These are phyloP conservation scores for Australoheros facetus DNA, from an alignment of 2,797 vertebrate genomes.

Conservation along the genomic window DNA sequence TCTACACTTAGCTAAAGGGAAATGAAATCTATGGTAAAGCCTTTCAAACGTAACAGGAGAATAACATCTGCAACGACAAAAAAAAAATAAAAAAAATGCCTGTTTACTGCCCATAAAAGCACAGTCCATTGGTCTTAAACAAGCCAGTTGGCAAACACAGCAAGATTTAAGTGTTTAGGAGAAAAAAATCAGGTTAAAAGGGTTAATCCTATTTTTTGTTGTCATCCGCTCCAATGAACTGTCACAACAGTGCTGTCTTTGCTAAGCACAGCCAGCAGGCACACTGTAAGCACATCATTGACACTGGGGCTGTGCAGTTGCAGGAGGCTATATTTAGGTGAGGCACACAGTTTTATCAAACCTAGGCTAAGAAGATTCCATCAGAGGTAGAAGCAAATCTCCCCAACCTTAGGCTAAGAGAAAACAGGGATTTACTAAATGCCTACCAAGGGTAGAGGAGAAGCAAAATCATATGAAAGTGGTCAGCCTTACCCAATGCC, in stretches of 20 bases:
- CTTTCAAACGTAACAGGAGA: slow-evolving; percentile 27
- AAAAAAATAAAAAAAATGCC: neutral
- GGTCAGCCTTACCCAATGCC: slow-evolving; percentile 45
- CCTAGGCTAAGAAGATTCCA: slow-evolving; percentile 69
- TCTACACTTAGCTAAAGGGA: slow-evolving; percentile 36
- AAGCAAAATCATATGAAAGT: slow-evolving; percentile 48
- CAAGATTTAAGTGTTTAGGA: slow-evolving; percentile 47
- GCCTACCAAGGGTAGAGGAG: slow-evolving; percentile 39
- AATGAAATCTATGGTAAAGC: slow-evolving; percentile 35
- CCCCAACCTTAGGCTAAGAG: slow-evolving; percentile 56
- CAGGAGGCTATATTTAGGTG: slow-evolving; percentile 74
- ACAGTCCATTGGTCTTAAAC: slow-evolving; percentile 28
- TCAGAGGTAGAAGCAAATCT: slow-evolving; percentile 71
- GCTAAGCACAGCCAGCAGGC: slow-evolving; percentile 65
- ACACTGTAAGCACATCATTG: slow-evolving; percentile 67
- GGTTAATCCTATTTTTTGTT: slow-evolving; percentile 76
- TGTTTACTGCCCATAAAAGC: slow-evolving; percentile 14
- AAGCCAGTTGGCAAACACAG: slow-evolving; percentile 44
- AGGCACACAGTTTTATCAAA: slow-evolving; percentile 66
- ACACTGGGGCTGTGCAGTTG: slow-evolving; percentile 60
- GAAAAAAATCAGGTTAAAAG: slow-evolving; percentile 61
- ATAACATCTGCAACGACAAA: slow-evolving; percentile 29
- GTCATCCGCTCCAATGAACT: slow-evolving; percentile 71
- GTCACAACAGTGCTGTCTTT: slow-evolving; percentile 64
- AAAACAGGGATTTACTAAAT: slow-evolving; percentile 67